Evolutionary conservation across 2,888 invertebrate species (phyloP).

Genomic region (Ochropleura leucogaster): DNA sequence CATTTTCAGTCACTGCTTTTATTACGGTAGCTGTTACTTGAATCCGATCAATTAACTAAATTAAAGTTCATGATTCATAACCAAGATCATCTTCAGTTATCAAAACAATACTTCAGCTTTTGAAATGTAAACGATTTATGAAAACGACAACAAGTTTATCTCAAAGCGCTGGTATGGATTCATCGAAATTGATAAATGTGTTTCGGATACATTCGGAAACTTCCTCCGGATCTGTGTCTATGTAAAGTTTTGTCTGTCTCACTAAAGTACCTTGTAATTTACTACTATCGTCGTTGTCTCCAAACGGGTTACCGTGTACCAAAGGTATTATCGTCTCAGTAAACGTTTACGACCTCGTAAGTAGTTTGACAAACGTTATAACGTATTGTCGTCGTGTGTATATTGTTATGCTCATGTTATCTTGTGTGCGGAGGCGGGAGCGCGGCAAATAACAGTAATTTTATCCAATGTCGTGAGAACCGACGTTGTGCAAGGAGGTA

Average conservation of each 20-base stretch:
- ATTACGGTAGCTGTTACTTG: not conserved
- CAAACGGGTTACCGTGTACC: conserved; percentile 50
- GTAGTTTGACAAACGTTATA: conserved; percentile 62
- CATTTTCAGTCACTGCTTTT: not conserved
- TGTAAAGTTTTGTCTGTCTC: conserved; percentile 34
- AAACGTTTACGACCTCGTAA: conserved; percentile 58
- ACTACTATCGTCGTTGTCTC: conserved; percentile 39
- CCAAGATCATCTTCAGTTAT: conserved; percentile 5
- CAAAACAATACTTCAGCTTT: conserved; percentile 16
- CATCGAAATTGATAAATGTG: conserved; percentile 43
- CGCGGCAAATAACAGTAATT: conserved; percentile 84
- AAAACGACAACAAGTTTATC: conserved; percentile 26
- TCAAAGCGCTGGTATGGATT: conserved; percentile 13
- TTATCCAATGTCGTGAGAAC: conserved; percentile 89
- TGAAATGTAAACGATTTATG: conserved; percentile 30
- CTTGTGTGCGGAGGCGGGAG: conserved; percentile 60
- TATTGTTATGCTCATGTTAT: conserved; percentile 73
- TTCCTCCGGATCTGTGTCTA: conserved; percentile 39
- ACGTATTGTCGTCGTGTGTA: conserved; percentile 57
- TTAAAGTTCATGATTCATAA: not conserved
- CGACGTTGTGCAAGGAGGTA: conserved; percentile 80
- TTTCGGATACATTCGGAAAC: conserved; percentile 36
- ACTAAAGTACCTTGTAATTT: conserved; percentile 37
- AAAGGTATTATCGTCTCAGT: conserved; percentile 45
- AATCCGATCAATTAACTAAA: not conserved